Conservation (phyloP, 2,113 vertebrate genomes). For the Amphiprion percula region DNA sequence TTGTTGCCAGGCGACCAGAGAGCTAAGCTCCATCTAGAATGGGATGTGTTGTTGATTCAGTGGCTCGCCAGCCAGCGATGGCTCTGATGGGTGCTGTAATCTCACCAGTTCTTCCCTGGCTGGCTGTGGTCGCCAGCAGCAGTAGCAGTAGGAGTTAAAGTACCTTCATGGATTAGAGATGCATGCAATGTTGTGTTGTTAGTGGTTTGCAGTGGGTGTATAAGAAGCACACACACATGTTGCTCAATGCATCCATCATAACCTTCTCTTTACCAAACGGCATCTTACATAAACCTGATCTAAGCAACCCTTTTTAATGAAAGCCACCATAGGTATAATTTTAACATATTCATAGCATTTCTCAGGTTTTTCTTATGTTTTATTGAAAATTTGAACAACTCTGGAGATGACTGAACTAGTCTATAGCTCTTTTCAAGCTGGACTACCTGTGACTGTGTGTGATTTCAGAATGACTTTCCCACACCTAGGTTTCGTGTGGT, state of each 20-base stretch:
- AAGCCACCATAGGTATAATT: background rate
- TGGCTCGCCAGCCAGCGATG: slow-evolving; percentile 66
- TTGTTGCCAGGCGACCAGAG: slow-evolving; percentile 82
- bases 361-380: background rate
- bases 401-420: no score
- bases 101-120: slow-evolving; percentile 54
- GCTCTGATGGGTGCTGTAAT: slow-evolving; percentile 74
- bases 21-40: slow-evolving; percentile 72
- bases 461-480: no score
- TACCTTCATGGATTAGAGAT: slow-evolving; percentile 18
- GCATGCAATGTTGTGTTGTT: slow-evolving; percentile 12
- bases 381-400: background rate
- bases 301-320: background rate
- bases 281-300: background rate
- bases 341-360: background rate
- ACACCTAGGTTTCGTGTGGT: no score
- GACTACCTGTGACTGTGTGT: no score
- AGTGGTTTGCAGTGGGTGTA: background rate
- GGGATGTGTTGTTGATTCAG: slow-evolving; percentile 80
- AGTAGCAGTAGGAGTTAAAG: slow-evolving; percentile 31
- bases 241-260: background rate
- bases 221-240: background rate
- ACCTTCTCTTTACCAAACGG: background rate
- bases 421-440: no score
- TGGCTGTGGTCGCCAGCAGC: slow-evolving; percentile 27